Base-by-base conservation (phyloP, 2,888 invertebrate species). In the Lymantria monacha region DNA sequence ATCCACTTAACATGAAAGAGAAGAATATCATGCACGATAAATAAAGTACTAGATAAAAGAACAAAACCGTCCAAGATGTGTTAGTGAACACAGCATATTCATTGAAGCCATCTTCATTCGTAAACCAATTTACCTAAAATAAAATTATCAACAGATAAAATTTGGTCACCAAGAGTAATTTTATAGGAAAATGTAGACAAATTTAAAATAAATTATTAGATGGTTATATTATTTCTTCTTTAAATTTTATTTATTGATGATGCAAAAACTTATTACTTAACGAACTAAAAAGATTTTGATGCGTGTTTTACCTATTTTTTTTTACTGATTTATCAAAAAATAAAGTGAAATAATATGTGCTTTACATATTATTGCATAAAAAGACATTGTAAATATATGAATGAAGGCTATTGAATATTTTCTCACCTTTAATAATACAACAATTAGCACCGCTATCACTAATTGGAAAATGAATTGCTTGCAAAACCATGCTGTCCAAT, bases 401-500 rank as follows among this genome's bases (percentile, higher is more conserved):
- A 22, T 3, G 22, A 22, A 22, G 2, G 22, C 22, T 22, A 22
- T 22, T 2, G 22, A 22, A 22, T 3, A 7, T 41, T 15, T 42
- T 7, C 60, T 65, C 59, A 93, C 92, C 90, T 94, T 95, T 63
- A 95, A 73, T 45, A 95, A 70, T 1, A 93, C 59, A 0, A 93
- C 86, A 30, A 95, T 92, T 0, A 94, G 64, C 11, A 91, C 61
- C 0, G 94, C 87, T 0, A 95, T 93, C 38, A 96, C 75, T 0
- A 94, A 63, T 49, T 96, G 88, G 72, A 94, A 94, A 3, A 95
- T 63, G 61, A 96, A 93, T 50, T 95, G 95, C 74, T 96, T 96
- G 42, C 94, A 87, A 80, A 96, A 97, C 96, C 97, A 97, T 1
- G 97, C 96, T 0, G 93, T 78, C 97, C 97, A 97, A 70, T 97